Conservation (phyloP, 2,113 vertebrate species). For the Patagioenas fasciata region DNA sequence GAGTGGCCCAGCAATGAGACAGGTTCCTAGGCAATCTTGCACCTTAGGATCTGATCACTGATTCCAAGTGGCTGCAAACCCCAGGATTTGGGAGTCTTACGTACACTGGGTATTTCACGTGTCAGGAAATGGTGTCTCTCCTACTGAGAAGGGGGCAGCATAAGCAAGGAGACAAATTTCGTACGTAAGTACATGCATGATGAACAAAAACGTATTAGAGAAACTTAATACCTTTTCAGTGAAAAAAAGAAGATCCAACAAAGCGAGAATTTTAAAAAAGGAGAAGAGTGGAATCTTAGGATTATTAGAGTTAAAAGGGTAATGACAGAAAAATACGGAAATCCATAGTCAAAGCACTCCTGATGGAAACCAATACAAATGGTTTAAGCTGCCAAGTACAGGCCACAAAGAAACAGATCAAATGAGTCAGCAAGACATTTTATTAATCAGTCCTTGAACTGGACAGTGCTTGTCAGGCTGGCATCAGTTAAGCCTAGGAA, state of each 20-base stretch:
- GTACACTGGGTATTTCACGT: neutral
- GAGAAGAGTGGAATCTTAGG: neutral
- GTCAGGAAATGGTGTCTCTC: neutral
- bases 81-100: neutral
- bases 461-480: conserved; percentile 43
- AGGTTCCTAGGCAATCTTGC: neutral
- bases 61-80: neutral
- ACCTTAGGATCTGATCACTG: neutral
- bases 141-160: neutral
- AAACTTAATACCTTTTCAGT: neutral
- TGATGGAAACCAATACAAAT: conserved; percentile 2
- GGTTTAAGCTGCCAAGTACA: conserved; percentile 20
- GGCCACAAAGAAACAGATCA: conserved; percentile 12
- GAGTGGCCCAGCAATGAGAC: neutral
- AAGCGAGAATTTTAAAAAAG: neutral
- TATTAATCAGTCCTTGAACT: conserved; percentile 33
- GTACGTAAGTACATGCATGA: neutral
- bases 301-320: neutral
- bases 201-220: neutral
- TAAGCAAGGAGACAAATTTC: neutral
- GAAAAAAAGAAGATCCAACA: neutral
- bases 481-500: neutral
- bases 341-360: neutral
- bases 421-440: conserved; percentile 10
- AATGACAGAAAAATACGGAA: neutral